A percentile compares a stretch with the other conserved stretches of the same genome.
Evolutionary conservation across 2,113 vertebrate species (phyloP).

Genomic region (Solenodon paradoxus): DNA sequence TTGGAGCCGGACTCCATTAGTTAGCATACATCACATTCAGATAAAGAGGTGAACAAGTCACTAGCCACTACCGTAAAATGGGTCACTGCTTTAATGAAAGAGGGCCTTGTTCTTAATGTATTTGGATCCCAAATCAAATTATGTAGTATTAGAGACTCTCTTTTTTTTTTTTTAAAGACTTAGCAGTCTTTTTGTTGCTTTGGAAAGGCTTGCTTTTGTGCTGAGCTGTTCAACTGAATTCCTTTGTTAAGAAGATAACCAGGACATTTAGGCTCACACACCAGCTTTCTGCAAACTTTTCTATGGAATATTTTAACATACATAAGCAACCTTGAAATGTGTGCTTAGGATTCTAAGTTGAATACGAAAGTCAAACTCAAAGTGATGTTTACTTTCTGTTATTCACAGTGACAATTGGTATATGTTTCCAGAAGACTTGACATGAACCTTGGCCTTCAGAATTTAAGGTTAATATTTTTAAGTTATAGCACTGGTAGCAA

Average conservation of each 20-base stretch:
- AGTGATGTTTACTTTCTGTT: background rate
- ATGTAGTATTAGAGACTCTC: background rate
- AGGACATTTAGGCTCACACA: background rate
- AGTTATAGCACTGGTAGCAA: background rate
- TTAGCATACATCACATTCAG: background rate
- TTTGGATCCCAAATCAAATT: conserved; percentile 38
- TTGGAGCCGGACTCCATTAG: background rate
- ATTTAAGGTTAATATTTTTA: conserved; percentile 7
- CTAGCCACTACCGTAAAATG: background rate
- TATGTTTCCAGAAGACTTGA: background rate
- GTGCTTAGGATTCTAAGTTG: background rate
- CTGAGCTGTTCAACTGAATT: conserved; percentile 5
- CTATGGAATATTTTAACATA: conserved; percentile 8
- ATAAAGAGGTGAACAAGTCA: background rate
- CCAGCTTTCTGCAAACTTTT: background rate
- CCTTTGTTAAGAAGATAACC: conserved; percentile 17
- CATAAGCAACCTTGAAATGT: background rate
- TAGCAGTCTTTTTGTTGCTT: background rate
- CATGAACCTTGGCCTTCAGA: conserved; percentile 17
- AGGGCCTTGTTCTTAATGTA: conserved; percentile 34
- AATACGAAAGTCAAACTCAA: background rate
- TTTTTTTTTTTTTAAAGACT: background rate
- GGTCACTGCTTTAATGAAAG: background rate
- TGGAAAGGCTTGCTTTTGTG: background rate
- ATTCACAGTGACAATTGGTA: background rate